Conservation (phyloP, 2,113 vertebrate species). For the Echinops telfairi region DNA sequence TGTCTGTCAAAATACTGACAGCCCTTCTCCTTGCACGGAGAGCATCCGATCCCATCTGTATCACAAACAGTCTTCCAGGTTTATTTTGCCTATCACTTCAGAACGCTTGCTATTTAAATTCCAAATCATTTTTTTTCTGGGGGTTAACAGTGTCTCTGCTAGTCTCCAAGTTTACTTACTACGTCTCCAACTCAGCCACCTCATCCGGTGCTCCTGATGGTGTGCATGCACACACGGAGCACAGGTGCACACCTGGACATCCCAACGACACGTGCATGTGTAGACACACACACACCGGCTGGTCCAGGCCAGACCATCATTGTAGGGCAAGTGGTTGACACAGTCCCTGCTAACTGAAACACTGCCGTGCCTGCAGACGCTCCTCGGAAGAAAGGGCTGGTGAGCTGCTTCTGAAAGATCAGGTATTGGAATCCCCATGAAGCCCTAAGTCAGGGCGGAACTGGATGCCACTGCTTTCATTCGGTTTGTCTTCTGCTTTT, state of each 20-base stretch:
- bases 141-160: conserved; percentile 80
- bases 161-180: conserved; percentile 77
- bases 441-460: neutral
- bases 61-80: conserved; percentile 66
- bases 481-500: neutral
- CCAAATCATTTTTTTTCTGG: conserved; percentile 80
- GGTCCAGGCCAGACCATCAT: neutral
- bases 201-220: conserved; percentile 60
- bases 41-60: conserved; percentile 70
- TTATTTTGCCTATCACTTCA: conserved; percentile 82
- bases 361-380: neutral
- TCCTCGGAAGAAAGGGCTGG: neutral
- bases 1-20: conserved; percentile 69
- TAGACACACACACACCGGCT: neutral
- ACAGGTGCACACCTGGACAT: neutral
- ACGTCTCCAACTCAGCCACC: conserved; percentile 63
- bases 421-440: neutral
- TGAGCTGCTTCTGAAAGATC: neutral
- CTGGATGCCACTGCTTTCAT: neutral
- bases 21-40: conserved; percentile 47
- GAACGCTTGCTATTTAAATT: conserved; percentile 80
- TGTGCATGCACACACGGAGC: neutral
- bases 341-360: neutral
- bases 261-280: neutral
- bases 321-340: neutral